Evolutionary conservation across 2,113 vertebrate species (phyloP).

Genomic region (Strix aluco): DNA sequence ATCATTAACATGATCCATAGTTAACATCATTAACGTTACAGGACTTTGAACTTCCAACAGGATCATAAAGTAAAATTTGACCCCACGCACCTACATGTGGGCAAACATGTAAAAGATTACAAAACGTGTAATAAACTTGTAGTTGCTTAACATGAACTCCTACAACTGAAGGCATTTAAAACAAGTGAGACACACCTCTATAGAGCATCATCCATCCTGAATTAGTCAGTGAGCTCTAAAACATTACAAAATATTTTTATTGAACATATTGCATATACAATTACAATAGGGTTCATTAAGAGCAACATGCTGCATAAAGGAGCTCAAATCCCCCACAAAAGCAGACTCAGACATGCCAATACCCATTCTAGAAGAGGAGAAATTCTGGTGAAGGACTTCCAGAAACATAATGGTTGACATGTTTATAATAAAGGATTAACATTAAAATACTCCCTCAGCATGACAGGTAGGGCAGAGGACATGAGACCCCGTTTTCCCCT

Average conservation of each 20-base stretch:
- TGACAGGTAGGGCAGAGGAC: not conserved
- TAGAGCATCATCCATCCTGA: not conserved
- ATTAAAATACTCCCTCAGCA: not conserved
- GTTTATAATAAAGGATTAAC: not conserved
- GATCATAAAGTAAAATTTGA: not conserved
- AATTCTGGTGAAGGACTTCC: not conserved
- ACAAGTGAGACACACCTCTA: not conserved
- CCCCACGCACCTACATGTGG: accelerated
- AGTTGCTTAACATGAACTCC: not conserved
- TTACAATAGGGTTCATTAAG: not conserved
- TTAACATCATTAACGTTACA: not conserved
- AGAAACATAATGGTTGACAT: not conserved
- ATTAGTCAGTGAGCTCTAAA: not conserved
- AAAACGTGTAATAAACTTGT: not conserved
- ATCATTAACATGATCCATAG: not conserved
- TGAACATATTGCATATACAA: not conserved
- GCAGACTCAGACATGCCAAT: not conserved
- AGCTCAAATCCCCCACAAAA: not conserved
- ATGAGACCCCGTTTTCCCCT: not conserved
- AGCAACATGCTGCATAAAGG: not conserved
- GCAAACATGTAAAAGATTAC: not conserved
- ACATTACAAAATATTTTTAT: not conserved
- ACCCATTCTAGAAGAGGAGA: not conserved
- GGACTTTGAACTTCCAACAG: not conserved
- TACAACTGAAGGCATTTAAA: not conserved